Evolutionary conservation across 2,113 vertebrate species (phyloP).

Genomic region (Centrocercus urophasianus): DNA sequence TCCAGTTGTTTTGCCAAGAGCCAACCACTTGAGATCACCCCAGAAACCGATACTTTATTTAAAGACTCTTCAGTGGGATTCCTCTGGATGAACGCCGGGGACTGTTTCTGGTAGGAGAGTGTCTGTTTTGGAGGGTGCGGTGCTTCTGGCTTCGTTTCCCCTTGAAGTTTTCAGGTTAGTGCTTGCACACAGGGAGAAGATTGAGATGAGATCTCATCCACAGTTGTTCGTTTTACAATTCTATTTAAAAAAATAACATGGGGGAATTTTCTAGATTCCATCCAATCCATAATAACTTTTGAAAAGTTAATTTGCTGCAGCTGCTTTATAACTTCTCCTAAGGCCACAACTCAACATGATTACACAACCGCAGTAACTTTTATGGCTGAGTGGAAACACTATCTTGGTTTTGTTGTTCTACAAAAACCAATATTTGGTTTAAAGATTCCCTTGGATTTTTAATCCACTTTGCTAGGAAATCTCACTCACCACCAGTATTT

Average conservation of each 20-base stretch:
- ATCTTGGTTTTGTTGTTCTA: slow-evolving; percentile 56
- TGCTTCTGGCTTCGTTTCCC: background rate
- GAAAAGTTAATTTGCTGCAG: slow-evolving; percentile 70
- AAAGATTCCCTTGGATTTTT: slow-evolving; percentile 57
- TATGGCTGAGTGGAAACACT: slow-evolving; percentile 59
- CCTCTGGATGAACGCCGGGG: background rate
- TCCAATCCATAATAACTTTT: slow-evolving; percentile 61
- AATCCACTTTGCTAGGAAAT: slow-evolving; percentile 50
- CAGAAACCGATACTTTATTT: background rate
- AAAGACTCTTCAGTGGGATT: background rate
- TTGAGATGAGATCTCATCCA: background rate
- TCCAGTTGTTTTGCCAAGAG: background rate
- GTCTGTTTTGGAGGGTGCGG: background rate
- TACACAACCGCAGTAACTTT: slow-evolving; percentile 68
- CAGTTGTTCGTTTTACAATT: background rate
- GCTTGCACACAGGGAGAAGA: background rate
- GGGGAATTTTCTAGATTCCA: slow-evolving; percentile 62
- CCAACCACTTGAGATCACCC: background rate
- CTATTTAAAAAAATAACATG: background rate
- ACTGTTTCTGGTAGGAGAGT: background rate
- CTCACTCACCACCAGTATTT: background rate
- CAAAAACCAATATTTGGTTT: slow-evolving; percentile 63
- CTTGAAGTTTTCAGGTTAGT: background rate
- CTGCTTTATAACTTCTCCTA: slow-evolving; percentile 63
- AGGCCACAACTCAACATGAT: slow-evolving; percentile 62